Base-by-base conservation (phyloP, 2,797 vertebrate species). In the Hydrocynus forskahlii region DNA sequence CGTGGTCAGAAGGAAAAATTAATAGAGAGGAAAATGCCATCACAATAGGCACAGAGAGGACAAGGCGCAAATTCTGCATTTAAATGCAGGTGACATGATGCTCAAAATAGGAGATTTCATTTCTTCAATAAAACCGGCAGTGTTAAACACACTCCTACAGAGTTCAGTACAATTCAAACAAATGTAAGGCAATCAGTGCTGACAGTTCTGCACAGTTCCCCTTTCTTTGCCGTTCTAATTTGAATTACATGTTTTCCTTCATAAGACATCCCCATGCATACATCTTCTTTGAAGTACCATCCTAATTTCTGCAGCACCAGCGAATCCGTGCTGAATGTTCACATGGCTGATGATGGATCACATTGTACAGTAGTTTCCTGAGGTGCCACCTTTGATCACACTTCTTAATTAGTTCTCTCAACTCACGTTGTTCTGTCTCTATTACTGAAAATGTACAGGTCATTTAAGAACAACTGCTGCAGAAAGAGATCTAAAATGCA, bases 381-480 rank as follows among this genome's bases (percentile, higher is more conserved):
- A n/a, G 55, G 29, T 71, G 70, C 43, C 57, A 74, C 50, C 81
- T 78, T 62, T 78, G 75, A 70, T 81, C 78, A 78, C 57, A 10
- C 38, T 78, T 25, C n/a, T 40, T 38, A 43, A 59, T 69, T 57
- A 29, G 3, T 57, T 57, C 7, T 54, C 50, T 54, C n/a, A 35
- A 35, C 45, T 48, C 5, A 13, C 70, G 19, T 21, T 6, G 29
- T n/a, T 73, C 38, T 45, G 64, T 14, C 50, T 57, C 17, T 12
- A 25, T 55, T 40, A 50, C 50, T 45, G 21, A 29, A 74, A 55
- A 57, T 52, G 23, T 35, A 14, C 35, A 52, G 0, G 43, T 45
- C 17, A 43, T 66, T 55, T 21, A 17, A 17, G 13, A 72, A 50
- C 21, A 17, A 40, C 55, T 16, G 21, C 35, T 0, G 57, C 57